These are phyloP conservation scores for Drosophila meridiana DNA, from an alignment of 2,888 invertebrate genomes.

Conservation along the genomic window DNA sequence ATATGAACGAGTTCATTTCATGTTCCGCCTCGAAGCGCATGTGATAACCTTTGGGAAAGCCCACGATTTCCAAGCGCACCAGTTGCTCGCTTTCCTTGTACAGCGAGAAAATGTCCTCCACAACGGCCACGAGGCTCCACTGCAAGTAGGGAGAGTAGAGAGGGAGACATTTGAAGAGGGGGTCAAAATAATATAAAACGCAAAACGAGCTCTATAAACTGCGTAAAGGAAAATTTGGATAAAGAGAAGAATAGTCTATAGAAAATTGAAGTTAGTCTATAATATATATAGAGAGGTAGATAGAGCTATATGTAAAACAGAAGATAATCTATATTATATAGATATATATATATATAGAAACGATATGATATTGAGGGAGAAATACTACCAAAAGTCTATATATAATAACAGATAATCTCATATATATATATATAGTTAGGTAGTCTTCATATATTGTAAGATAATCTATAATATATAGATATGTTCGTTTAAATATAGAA, in stretches of 20 bases:
- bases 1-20: slow-evolving; percentile 91
- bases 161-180: slow-evolving; percentile 8
- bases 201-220: not conserved
- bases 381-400: too few relatives aligned
- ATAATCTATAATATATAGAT: not conserved
- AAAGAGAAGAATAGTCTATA: too few relatives aligned
- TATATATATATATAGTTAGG: too few relatives aligned
- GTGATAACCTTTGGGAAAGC: slow-evolving; percentile 85
- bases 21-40: slow-evolving; percentile 79
- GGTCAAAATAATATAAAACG: slow-evolving; percentile 12
- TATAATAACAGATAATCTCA: too few relatives aligned
- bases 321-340: too few relatives aligned
- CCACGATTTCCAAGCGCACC: slow-evolving; percentile 89
- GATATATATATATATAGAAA: too few relatives aligned
- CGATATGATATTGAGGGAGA: too few relatives aligned
- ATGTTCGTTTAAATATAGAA: not conserved
- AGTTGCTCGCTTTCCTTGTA: slow-evolving; percentile 90
- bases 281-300: too few relatives aligned
- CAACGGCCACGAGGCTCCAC: slow-evolving; percentile 91
- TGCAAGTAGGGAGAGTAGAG: slow-evolving; percentile 73
- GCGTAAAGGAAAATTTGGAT: not conserved
- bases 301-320: too few relatives aligned
- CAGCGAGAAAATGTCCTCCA: slow-evolving; percentile 93
- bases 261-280: too few relatives aligned
- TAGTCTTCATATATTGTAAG: too few relatives aligned